These are phyloP conservation scores for Campaea margaritaria DNA, from an alignment of 2,888 invertebrate species.

Conservation along the genomic window DNA sequence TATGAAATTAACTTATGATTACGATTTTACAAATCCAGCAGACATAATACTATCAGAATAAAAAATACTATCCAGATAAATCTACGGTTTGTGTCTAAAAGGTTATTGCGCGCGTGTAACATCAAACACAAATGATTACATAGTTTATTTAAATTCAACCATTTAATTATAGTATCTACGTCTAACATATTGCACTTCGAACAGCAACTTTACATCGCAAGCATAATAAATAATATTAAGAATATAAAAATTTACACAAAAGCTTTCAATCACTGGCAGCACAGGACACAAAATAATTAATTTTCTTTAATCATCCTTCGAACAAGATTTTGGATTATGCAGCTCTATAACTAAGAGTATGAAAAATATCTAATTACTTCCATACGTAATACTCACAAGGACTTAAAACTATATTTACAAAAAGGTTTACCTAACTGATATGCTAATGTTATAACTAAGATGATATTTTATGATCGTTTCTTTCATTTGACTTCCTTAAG, in stretches of 20 bases:
- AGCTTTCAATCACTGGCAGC: background rate
- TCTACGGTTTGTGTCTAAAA: background rate
- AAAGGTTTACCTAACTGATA: slow-evolving; percentile 20
- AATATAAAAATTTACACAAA: slow-evolving; percentile 5
- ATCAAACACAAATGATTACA: slow-evolving; percentile 20
- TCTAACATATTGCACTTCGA: slow-evolving; percentile 40
- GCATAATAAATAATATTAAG: slow-evolving; percentile 39
- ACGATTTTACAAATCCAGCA: too few species aligned
- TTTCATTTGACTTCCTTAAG: slow-evolving; percentile 55
- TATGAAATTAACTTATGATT: too few species aligned
- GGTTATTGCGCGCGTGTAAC: background rate
- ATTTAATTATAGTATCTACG: slow-evolving; percentile 19
- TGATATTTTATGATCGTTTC: slow-evolving; percentile 59
- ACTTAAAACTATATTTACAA: slow-evolving; percentile 56
- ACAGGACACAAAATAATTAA: background rate
- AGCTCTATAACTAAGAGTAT: background rate
- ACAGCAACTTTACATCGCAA: slow-evolving; percentile 35
- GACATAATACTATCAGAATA: too few species aligned
- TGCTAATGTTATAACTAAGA: slow-evolving; percentile 38
- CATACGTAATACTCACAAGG: slow-evolving; percentile 36
- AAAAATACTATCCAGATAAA: too few species aligned
- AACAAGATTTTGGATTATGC: background rate
- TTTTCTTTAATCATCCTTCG: too few species aligned
- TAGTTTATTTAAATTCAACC: slow-evolving; percentile 27
- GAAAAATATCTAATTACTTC: slow-evolving; percentile 3